phyloP scores from a whole-genome alignment of 2,113 vertebrate genomes.

The Ictalurus furcatus region DNA sequence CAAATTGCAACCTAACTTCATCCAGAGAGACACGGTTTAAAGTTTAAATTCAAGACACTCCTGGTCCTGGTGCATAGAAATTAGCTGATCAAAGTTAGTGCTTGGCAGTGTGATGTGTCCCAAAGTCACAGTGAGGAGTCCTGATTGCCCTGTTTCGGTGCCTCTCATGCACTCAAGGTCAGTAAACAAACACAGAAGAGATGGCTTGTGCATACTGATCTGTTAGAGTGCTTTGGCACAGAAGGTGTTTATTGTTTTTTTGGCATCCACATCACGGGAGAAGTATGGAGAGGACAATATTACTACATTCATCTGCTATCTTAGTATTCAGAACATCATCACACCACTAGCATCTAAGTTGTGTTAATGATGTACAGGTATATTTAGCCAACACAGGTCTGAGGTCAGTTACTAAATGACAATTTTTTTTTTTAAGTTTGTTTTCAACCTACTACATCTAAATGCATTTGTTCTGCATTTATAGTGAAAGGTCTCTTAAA shows the following conservation, averaged over 20 bases:
- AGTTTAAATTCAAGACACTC: not conserved
- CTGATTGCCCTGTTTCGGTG: conserved; percentile 53
- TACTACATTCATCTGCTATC: not conserved
- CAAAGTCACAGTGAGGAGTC: conserved; percentile 50
- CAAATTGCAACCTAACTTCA: not conserved
- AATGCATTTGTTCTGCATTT: not conserved
- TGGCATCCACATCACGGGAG: not conserved
- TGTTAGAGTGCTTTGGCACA: conserved; percentile 33
- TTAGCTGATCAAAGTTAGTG: not conserved
- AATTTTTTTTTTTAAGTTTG: too few species aligned
- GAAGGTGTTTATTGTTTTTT: conserved; percentile 12
- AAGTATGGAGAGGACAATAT: not conserved
- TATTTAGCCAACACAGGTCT: not conserved
- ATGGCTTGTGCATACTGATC: conserved; percentile 25
- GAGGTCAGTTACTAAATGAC: not conserved
- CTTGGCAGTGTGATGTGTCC: conserved; percentile 21
- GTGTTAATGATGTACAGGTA: not conserved
- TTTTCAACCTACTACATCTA: not conserved
- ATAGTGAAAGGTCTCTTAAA: not conserved
- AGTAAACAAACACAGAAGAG: conserved; percentile 58
- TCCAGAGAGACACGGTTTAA: not conserved
- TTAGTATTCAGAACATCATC: not conserved
- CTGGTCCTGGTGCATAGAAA: not conserved
- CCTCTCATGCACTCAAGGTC: conserved; percentile 48
- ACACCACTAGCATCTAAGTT: not conserved